Evolutionary conservation across 2,888 invertebrate genomes (phyloP).

Genomic region (Buathra laborator): DNA sequence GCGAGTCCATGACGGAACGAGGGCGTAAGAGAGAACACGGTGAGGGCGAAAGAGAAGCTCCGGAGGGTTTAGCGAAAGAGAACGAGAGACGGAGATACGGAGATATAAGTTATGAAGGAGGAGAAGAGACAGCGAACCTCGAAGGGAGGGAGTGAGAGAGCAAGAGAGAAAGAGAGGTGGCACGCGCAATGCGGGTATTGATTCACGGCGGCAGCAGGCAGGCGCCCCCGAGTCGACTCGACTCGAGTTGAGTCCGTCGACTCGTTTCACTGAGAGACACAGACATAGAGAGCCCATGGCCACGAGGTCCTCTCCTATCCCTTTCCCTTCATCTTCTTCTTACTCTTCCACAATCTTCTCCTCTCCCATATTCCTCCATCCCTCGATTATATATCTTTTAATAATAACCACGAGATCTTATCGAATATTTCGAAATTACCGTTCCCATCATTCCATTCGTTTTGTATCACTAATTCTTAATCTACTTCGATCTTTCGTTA

Average conservation of each 20-base stretch:
- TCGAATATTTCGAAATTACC: not conserved
- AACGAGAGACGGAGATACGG: constrained; percentile 78
- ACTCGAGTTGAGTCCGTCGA: constrained; percentile 78
- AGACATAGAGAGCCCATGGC: constrained; percentile 38
- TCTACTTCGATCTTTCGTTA: not conserved
- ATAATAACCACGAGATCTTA: not conserved
- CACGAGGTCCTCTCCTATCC: constrained; percentile 57
- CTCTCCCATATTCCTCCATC: not conserved
- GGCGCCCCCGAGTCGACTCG: constrained; percentile 86
- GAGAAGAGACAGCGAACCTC: constrained; percentile 82
- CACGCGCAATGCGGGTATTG: constrained; percentile 85
- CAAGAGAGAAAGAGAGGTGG: constrained; percentile 85
- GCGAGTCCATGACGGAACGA: constrained; percentile 81
- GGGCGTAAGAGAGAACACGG: constrained; percentile 83
- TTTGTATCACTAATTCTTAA: not conserved
- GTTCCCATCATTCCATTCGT: not conserved
- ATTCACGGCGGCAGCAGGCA: constrained; percentile 86
- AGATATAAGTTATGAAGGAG: constrained; percentile 74
- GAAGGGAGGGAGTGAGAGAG: constrained; percentile 84
- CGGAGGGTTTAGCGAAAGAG: constrained; percentile 70
- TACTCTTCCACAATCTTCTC: not conserved
- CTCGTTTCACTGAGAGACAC: constrained; percentile 73
- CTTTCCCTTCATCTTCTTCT: constrained; percentile 51
- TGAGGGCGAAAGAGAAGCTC: constrained; percentile 74
- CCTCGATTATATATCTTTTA: not conserved